phyloP scores from a whole-genome alignment of 2,113 vertebrate species.

The Ellobius talpinus region DNA sequence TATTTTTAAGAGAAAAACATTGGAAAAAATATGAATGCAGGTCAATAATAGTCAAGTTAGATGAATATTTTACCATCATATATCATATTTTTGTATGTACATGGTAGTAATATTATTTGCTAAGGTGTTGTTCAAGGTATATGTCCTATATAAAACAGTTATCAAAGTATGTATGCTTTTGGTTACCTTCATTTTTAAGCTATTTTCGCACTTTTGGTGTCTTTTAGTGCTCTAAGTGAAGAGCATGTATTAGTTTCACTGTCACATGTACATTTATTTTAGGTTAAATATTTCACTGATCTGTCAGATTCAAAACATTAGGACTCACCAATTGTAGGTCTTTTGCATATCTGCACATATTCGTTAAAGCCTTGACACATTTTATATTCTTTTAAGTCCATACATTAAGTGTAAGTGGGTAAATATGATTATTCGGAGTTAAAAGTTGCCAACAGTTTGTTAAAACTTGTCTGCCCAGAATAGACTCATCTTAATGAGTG shows the following conservation, averaged over 20 bases:
- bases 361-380: background rate
- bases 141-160: background rate
- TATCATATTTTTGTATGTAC: background rate
- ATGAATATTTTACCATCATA: background rate
- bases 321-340: background rate
- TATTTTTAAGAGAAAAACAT: background rate
- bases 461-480: background rate
- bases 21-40: background rate
- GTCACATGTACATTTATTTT: background rate
- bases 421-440: constrained; percentile 16
- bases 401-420: background rate
- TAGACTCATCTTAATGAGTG: background rate
- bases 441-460: constrained; percentile 16
- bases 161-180: background rate
- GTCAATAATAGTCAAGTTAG: background rate
- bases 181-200: background rate
- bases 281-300: background rate
- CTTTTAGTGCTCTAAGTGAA: background rate
- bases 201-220: background rate
- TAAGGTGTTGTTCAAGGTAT: background rate
- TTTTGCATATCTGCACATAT: background rate
- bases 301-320: background rate
- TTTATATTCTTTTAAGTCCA: background rate
- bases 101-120: background rate
- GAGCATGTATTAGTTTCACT: background rate